These are phyloP conservation scores for Pontoporia blainvillei DNA, from an alignment of 2,113 vertebrate species.

Conservation along the genomic window DNA sequence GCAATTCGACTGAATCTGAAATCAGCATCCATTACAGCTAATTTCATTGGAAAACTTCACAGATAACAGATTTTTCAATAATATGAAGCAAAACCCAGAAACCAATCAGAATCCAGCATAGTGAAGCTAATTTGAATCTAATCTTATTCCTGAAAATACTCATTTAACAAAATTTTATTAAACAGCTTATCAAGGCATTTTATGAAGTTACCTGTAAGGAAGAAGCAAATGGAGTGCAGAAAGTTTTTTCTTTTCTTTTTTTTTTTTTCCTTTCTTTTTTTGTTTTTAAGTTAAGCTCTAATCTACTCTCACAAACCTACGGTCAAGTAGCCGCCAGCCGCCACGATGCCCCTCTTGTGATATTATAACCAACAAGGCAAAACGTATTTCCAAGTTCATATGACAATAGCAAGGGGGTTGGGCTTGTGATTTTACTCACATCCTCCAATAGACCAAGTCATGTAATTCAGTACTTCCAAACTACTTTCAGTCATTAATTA, in stretches of 20 bases:
- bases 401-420: not conserved
- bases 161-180: not conserved
- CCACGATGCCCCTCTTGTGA: not conserved
- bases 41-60: not conserved
- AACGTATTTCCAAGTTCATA: not conserved
- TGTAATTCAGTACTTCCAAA: not conserved
- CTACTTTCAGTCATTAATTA: not conserved
- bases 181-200: not conserved
- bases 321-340: not conserved
- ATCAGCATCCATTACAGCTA: not conserved
- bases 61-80: not conserved
- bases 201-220: not conserved
- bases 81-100: conserved; percentile 10
- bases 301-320: not conserved
- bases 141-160: not conserved
- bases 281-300: not conserved
- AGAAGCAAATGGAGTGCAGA: not conserved
- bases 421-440: conserved; percentile 26
- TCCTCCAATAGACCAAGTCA: not conserved
- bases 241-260: not conserved
- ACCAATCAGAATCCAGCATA: not conserved
- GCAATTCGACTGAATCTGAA: not conserved
- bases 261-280: not conserved
- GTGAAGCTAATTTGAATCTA: not conserved
- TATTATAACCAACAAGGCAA: not conserved